phyloP scores from a whole-genome alignment of 2,797 vertebrate species.

The Helarctos malayanus region DNA sequence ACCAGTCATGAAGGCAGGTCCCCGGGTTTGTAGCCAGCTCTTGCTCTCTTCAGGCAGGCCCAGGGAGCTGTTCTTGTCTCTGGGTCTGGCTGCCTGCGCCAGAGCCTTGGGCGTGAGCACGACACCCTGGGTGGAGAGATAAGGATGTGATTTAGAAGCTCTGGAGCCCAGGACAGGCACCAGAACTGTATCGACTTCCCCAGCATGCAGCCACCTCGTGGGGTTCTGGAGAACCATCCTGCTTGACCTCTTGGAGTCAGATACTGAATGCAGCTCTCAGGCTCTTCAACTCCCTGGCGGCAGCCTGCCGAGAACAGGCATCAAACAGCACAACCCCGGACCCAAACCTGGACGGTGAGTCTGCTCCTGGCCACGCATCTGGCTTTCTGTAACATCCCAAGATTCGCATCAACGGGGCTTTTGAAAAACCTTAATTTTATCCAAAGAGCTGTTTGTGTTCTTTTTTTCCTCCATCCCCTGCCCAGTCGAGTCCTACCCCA shows the following conservation, averaged over 20 bases:
- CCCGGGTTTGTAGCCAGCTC: not conserved
- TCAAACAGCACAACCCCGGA: not conserved
- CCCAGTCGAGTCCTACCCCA: not conserved
- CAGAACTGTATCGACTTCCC: rapidly evolving
- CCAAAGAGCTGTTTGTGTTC: not conserved
- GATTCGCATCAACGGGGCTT: not conserved
- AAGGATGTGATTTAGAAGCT: not conserved
- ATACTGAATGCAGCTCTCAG: not conserved
- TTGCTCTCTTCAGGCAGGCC: not conserved
- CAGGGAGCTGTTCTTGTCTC: not conserved
- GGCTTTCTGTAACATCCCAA: not conserved
- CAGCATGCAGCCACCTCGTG: not conserved
- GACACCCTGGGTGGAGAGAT: not conserved
- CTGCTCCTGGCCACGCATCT: not conserved
- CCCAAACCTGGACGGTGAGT: not conserved
- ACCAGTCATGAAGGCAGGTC: not conserved
- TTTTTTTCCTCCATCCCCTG: not conserved
- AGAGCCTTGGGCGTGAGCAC: not conserved
- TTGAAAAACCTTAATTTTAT: constrained; percentile 27
- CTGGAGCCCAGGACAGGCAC: not conserved
- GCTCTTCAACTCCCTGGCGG: not conserved
- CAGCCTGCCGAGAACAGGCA: not conserved
- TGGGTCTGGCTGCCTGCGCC: not conserved
- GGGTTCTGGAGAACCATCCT: not conserved
- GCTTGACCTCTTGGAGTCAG: not conserved